These are phyloP conservation scores for Galeopterus variegatus DNA, from an alignment of 2,113 vertebrate genomes.

Conservation along the genomic window DNA sequence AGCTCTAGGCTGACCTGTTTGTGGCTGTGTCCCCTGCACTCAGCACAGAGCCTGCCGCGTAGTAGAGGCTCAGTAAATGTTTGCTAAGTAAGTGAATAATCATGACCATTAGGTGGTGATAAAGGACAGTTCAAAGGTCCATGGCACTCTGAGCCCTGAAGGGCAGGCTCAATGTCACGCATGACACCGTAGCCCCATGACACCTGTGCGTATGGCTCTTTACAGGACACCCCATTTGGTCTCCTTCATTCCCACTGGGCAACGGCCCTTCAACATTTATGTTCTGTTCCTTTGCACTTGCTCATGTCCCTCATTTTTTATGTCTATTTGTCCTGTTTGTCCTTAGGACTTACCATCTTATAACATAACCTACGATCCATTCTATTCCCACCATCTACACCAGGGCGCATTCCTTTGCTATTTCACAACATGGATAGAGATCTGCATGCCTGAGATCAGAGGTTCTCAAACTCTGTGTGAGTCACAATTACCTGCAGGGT, in stretches of 20 bases:
- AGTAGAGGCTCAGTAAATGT: not conserved
- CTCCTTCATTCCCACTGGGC: not conserved
- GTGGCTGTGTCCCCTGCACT: not conserved
- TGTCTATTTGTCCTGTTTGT: too few relatives aligned
- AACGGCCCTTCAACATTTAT: not conserved
- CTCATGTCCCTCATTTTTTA: not conserved
- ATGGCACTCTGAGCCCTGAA: not conserved
- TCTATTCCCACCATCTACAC: not conserved
- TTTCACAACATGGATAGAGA: not conserved
- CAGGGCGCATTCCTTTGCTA: not conserved
- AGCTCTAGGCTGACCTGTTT: too few relatives aligned
- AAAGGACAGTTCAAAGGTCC: not conserved
- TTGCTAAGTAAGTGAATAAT: not conserved
- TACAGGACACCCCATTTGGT: fast-evolving
- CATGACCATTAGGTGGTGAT: not conserved
- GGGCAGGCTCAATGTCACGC: not conserved
- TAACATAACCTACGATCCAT: too few relatives aligned
- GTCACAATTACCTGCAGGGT: not conserved
- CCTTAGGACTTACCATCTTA: not conserved
- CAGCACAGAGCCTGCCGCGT: not conserved
- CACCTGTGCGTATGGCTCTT: not conserved
- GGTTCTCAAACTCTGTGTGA: not conserved
- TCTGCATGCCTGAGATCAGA: too few relatives aligned
- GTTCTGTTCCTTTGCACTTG: not conserved
- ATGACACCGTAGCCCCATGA: not conserved